Conservation (phyloP, 1,140 invertebrate species). For the Euura lappo region DNA sequence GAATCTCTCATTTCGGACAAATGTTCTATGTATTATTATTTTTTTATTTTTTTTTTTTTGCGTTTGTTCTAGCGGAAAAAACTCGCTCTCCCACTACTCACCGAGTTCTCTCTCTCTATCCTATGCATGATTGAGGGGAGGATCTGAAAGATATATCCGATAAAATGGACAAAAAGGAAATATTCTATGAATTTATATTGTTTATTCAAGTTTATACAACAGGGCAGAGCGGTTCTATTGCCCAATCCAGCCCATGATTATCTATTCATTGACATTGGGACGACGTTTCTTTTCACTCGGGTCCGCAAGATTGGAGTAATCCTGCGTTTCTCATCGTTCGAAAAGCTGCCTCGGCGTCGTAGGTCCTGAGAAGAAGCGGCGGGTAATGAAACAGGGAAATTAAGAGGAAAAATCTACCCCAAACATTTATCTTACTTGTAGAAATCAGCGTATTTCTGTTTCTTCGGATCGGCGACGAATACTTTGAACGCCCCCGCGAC, state of each 20-base stretch:
- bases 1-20: too few species aligned
- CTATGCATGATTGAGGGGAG: conserved; percentile 8
- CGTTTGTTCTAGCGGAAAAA: too few species aligned
- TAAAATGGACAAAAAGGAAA: conserved; percentile 6
- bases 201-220: conserved; percentile 5
- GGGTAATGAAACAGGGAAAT: conserved; percentile 15
- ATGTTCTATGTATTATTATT: too few species aligned
- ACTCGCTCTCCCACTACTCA: too few species aligned
- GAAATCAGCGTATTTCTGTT: conserved; percentile 58
- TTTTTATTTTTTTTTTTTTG: too few species aligned
- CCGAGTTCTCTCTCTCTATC: too few species aligned
- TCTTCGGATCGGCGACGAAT: conserved; percentile 47
- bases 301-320: conserved; percentile 50
- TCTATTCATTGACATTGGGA: conserved; percentile 24
- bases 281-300: conserved; percentile 22
- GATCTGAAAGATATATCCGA: conserved; percentile 7
- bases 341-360: conserved; percentile 54
- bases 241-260: conserved; percentile 6
- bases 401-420: conserved; percentile 13
- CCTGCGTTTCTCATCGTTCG: conserved; percentile 59
- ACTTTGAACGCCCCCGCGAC: conserved; percentile 42
- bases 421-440: conserved; percentile 54
- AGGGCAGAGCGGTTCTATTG: conserved; percentile 8
- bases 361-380: conserved; percentile 53
- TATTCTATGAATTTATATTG: conserved; percentile 16